Evolutionary conservation across 1,140 invertebrate species (phyloP).

Genomic region (Penaeus chinensis): DNA sequence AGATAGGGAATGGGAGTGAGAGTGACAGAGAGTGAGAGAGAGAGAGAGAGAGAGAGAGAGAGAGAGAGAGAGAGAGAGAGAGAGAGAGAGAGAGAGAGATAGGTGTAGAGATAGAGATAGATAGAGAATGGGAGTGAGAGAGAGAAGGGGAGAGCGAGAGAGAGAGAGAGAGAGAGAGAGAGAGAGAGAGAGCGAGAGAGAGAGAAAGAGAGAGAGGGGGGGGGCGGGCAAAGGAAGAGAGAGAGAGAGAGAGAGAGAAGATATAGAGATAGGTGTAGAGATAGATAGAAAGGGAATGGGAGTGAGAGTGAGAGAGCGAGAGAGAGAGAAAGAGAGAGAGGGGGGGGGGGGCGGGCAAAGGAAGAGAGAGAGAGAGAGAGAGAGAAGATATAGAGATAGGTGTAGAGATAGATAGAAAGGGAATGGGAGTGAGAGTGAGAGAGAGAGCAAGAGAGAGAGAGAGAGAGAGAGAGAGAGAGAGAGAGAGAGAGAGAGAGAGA

Average conservation of each 20-base stretch:
- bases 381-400: background rate
- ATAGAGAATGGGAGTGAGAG: no score
- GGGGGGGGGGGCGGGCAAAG: background rate
- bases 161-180: background rate
- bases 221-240: background rate
- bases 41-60: background rate
- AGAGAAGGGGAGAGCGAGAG: no score
- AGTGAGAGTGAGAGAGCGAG: background rate
- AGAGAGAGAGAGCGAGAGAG: background rate
- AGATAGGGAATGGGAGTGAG: background rate
- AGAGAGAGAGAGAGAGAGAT: background rate
- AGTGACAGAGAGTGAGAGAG: background rate
- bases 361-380: background rate
- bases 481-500: background rate
- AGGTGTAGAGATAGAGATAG: background rate
- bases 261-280: background rate
- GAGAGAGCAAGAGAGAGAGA: background rate
- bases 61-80: fast-evolving
- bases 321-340: background rate
- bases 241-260: background rate
- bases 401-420: background rate
- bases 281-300: background rate
- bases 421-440: background rate
- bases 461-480: background rate
- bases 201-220: background rate